A percentile compares a stretch with the other conserved stretches of the same genome.
These are phyloP conservation scores for Zeugodacus cucurbitae DNA, from an alignment of 1,140 invertebrate genomes.

Conservation along the genomic window DNA sequence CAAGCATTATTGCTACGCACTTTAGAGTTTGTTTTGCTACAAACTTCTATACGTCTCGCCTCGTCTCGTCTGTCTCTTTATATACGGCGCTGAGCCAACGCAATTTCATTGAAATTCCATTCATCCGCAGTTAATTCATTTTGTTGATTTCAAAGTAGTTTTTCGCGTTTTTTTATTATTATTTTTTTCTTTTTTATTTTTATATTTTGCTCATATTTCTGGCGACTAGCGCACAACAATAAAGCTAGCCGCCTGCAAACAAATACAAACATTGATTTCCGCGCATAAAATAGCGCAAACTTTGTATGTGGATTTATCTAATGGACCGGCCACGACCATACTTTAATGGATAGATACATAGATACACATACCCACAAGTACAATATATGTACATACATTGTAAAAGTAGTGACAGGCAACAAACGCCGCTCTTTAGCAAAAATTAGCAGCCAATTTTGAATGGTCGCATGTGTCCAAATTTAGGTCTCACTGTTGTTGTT, in stretches of 20 bases:
- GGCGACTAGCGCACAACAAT: neutral
- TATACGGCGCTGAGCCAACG: neutral
- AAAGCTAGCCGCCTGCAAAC: neutral
- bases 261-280: conserved; percentile 15
- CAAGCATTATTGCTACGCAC: neutral
- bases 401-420: neutral
- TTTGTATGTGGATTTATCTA: neutral
- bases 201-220: neutral
- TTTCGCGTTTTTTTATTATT: no score
- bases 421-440: neutral
- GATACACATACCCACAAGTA: neutral
- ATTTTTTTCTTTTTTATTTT: neutral
- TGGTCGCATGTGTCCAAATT: conserved; percentile 10
- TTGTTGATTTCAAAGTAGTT: neutral
- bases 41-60: neutral
- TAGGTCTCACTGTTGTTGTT: neutral
- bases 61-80: no score
- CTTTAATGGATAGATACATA: neutral
- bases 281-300: neutral
- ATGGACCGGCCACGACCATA: neutral
- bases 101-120: conserved; percentile 11
- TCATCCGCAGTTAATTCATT: neutral
- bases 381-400: neutral
- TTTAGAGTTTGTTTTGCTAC: neutral
- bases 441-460: neutral